These are phyloP conservation scores for Lacerta agilis DNA, from an alignment of 2,797 vertebrate species.

Conservation along the genomic window DNA sequence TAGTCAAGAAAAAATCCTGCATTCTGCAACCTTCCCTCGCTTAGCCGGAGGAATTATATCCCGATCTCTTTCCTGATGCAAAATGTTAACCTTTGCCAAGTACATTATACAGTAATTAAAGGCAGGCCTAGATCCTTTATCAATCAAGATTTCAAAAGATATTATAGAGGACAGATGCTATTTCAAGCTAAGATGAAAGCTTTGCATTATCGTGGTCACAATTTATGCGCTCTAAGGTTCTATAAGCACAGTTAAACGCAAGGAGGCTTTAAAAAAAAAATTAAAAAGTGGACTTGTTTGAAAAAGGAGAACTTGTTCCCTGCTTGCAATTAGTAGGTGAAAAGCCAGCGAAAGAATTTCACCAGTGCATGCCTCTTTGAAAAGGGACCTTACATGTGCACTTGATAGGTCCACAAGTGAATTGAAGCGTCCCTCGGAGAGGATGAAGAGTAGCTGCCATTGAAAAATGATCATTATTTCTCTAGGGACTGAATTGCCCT, in stretches of 20 bases:
- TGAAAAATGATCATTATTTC: conserved; percentile 55
- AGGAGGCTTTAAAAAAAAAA: conserved; percentile 29
- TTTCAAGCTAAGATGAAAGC: conserved; percentile 71
- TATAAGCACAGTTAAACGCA: conserved; percentile 29
- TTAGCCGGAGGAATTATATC: conserved; percentile 59
- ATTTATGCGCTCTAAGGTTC: conserved; percentile 49
- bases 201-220: conserved; percentile 54
- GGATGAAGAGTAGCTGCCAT: conserved; percentile 21
- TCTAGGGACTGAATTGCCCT: conserved; percentile 32
- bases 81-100: conserved; percentile 72
- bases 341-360: conserved; percentile 67
- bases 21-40: conserved; percentile 20
- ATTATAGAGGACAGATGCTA: conserved; percentile 61
- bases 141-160: conserved; percentile 72
- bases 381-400: conserved; percentile 43
- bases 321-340: conserved; percentile 71
- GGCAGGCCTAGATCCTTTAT: conserved; percentile 68
- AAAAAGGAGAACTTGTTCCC: conserved; percentile 53
- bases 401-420: conserved; percentile 51
- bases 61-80: conserved; percentile 55
- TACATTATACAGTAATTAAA: conserved; percentile 72
- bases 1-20: conserved; percentile 47
- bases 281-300: conserved; percentile 46
- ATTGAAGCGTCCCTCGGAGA: conserved; percentile 29
- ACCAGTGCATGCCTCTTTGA: conserved; percentile 31